Base-by-base conservation (phyloP, 2,888 invertebrate genomes). In the Helleia helle region DNA sequence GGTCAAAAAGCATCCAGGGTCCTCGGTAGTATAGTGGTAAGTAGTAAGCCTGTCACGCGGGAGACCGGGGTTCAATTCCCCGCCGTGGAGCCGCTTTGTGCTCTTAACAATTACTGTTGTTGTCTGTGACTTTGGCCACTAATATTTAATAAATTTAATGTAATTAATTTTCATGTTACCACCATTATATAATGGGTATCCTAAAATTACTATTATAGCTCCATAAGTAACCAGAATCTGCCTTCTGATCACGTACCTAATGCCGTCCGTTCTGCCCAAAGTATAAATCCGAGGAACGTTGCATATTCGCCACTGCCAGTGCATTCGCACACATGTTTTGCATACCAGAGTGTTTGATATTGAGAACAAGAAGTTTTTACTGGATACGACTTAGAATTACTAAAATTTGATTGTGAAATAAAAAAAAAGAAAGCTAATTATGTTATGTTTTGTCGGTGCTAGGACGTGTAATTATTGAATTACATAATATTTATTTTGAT, bases 21-120 rank as follows among this genome's bases (percentile, higher is more conserved):
- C n/a, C n/a, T n/a, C n/a, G n/a, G n/a, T n/a, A n/a, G n/a, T n/a
- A n/a, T n/a, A n/a, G n/a, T n/a, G n/a, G n/a, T n/a, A n/a, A n/a
- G n/a, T n/a, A n/a, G n/a, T n/a, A n/a, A n/a, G 85, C 85, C 84
- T 86, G 83, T 85, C 84, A 84, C 84, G 83, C 84, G 85, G 83
- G 85, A 86, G 86, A 85, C 85, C 83, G 81, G 84, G 85, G 85
- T 86, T 86, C 85, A 83, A 85, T 85, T 85, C 85, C 84, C 85
- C 80, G 85, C 81, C 80, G 83, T 74, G 51, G 56, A 59, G 55
- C n/a, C n/a, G n/a, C n/a, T n/a, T n/a, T n/a, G n/a, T n/a, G n/a
- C n/a, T n/a, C n/a, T n/a, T n/a, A n/a, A n/a, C n/a, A n/a, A n/a
- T n/a, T n/a, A n/a, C n/a, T n/a, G n/a, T n/a, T n/a, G n/a, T n/a